Evolutionary conservation across 1,140 invertebrate genomes (phyloP), one percentile per base, ranked within the genome.

Genomic region (Drosophila equinoxialis): DNA sequence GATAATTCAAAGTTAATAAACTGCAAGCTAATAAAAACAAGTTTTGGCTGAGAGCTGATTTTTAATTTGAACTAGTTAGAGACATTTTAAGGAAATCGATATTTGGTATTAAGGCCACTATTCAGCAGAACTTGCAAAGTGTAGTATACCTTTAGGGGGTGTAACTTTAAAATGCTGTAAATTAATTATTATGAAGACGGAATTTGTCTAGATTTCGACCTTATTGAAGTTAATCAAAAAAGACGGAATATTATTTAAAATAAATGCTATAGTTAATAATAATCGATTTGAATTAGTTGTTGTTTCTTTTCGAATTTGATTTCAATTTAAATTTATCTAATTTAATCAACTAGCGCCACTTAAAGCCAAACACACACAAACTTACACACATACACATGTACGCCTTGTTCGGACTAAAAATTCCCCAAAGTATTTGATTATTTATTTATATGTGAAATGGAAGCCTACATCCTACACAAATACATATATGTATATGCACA

Each of bases 401-500:
- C 8, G 14, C 30, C 30, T 30, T 30, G 30, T 30, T 7, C 17
- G 41, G 51, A 8, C 54, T 69, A 74, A 65, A 76, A 70, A 70
- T 39, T 39, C 48, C 60, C 17, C 37, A n/a, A 23, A 37, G 10
- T 39, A 59, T 60, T 64, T 60, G 33, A 59, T 76, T 76, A 77
- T 77, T 77, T 77, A 77, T 77, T 71, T 77, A 77, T 70, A 48
- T 70, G 62, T 77, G 74, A 65, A 66, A 71, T 65, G 74, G 62
- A 77, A 77, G 74, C 74, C 66, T 59, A 33, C 26, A 41, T 33
- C n/a, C 26, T 48, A 48, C 8, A 20, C 20, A 23, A 4, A 23
- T 23, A 51, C n/a, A 51, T 23, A 23, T 23, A 23, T 51, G 6
- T 30, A 30, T 1, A 30, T 30, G 23, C 20, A 23, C 20, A 23